phyloP scores from a whole-genome alignment of 2,888 invertebrate genomes.

The Hydrotaea diabolus region DNA sequence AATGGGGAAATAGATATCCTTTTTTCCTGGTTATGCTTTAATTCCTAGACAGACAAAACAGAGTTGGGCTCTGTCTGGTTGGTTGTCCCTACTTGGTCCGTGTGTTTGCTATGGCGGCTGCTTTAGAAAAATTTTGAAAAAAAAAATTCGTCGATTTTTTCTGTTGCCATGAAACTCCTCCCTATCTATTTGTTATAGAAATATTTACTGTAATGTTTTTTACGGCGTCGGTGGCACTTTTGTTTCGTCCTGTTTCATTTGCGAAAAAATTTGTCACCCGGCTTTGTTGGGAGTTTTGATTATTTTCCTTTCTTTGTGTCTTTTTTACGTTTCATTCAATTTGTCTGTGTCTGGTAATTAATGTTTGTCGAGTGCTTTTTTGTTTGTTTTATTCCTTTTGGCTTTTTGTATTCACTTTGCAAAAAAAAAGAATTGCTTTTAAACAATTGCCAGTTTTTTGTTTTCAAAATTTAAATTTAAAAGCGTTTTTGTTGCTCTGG shows the following conservation, averaged over 20 bases:
- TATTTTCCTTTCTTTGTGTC: conserved; percentile 20
- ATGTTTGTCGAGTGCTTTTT: conserved; percentile 32
- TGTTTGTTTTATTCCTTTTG: conserved; percentile 22
- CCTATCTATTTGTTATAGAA: conserved; percentile 27
- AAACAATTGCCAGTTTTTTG: background rate
- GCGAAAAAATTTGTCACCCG: conserved; percentile 39
- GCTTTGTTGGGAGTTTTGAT: conserved; percentile 39
- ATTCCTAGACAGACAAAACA: conserved; percentile 50
- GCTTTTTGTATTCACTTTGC: conserved; percentile 8
- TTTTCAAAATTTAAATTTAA: background rate
- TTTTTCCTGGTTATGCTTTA: conserved; percentile 50
- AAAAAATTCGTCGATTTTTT: conserved; percentile 1
- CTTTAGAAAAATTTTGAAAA: conserved; percentile 38
- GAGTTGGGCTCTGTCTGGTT: background rate
- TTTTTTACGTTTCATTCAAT: conserved; percentile 41
- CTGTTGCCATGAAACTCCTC: background rate
- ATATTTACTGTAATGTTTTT: conserved; percentile 15
- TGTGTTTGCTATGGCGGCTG: background rate
- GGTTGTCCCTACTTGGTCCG: background rate
- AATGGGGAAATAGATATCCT: conserved; percentile 27
- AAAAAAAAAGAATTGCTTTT: background rate
- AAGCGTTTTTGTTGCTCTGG: background rate
- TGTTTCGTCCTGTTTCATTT: background rate
- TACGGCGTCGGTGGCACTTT: background rate
- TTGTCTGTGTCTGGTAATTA: conserved; percentile 54